Base-by-base conservation (phyloP, 2,888 invertebrate species). In the Calameuta idolon region DNA sequence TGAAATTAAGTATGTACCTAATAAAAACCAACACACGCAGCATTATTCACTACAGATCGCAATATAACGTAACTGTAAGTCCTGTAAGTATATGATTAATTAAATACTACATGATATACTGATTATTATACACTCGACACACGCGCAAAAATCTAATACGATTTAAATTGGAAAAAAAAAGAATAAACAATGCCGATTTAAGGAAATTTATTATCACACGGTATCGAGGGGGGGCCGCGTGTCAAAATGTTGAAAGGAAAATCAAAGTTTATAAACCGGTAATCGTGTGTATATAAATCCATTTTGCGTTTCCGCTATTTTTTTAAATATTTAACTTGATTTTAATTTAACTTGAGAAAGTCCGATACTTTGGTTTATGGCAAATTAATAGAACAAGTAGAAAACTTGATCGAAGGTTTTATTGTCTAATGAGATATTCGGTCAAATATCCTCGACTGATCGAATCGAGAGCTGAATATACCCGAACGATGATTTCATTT, bases 21-120 rank as follows among this genome's bases (percentile, higher is more conserved):
- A 33, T 75, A 76, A 77, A 81, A 77, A 78, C 71, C 80, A 76
- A 83, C 75, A 78, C 80, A 75, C 79, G 81, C 79, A 83, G 82
- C 82, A 83, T 82, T 84, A 82, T 81, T 82, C 78, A 81, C 78
- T 83, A 82, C 79, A 79, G 83, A 82, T 81, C 81, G 84, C 83
- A 84, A 85, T 85, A 86, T 82, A 81, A 82, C 77, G 77, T 84
- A 82, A 81, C 75, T 83, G 75, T 85, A 84, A 85, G 81, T 85
- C 82, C 80, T 82, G 83, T 83, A 82, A 85, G 81, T 83, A 81
- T 75, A 79, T 81, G 79, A 68, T 76, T 76, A 69, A 76, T 37
- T 40, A 68, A 69, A 75, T 40, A 75, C 73, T 71, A 34, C 74
- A 74, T 34, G 55, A 15, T 30, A 69, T 31, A n/a, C 68, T 30